Evolutionary conservation across 2,888 invertebrate genomes (phyloP).

Genomic region (Agonopterix alstromeriana): DNA sequence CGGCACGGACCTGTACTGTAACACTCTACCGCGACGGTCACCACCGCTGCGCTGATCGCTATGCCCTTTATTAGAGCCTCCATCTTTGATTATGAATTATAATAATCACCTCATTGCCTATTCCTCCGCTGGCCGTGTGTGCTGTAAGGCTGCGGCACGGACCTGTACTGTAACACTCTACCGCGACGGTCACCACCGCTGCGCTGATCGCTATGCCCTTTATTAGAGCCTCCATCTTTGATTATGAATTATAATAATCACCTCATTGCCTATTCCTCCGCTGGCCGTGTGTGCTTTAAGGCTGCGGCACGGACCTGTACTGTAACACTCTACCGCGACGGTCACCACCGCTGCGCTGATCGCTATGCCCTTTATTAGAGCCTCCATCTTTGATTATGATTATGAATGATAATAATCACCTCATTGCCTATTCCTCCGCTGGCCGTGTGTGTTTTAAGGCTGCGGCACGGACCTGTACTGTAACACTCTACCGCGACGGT

Average conservation of each 20-base stretch:
- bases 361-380: too few species aligned
- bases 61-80: conserved; percentile 25
- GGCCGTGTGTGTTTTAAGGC: too few species aligned
- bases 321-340: conserved; percentile 33
- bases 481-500: too few species aligned
- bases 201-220: conserved; percentile 28
- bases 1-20: too few species aligned
- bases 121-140: conserved; percentile 23
- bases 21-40: too few species aligned
- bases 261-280: conserved; percentile 12
- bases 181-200: conserved; percentile 23
- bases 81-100: not conserved
- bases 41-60: conserved; percentile 24
- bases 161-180: conserved; percentile 31
- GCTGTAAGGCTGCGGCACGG: conserved; percentile 27
- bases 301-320: conserved; percentile 27
- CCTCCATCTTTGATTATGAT: too few species aligned
- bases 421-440: too few species aligned
- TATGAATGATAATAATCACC: too few species aligned
- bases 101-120: too few species aligned
- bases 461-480: conserved; percentile 30
- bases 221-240: conserved; percentile 24
- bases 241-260: not conserved
- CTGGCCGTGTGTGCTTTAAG: conserved; percentile 26
- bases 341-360: not conserved